These are phyloP conservation scores for Euclidia mi DNA, from an alignment of 2,888 invertebrate genomes.

Conservation along the genomic window DNA sequence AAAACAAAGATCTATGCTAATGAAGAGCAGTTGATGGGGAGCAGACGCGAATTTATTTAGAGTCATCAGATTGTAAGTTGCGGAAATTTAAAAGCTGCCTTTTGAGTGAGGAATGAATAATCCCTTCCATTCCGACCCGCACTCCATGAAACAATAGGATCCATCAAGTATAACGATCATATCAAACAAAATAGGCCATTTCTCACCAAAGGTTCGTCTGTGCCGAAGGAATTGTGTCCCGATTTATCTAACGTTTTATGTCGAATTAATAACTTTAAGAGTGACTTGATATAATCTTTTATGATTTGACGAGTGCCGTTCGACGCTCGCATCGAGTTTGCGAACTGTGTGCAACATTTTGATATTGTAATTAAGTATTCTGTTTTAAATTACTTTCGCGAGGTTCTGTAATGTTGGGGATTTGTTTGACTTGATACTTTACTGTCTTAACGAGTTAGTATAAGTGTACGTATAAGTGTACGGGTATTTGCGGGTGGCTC, in stretches of 20 bases:
- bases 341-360: constrained; percentile 47
- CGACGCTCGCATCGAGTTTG: constrained; percentile 52
- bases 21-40: constrained; percentile 44
- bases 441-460: neutral
- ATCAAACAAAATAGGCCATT: constrained; percentile 86
- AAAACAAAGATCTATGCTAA: constrained; percentile 31
- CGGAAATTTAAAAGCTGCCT: constrained; percentile 66
- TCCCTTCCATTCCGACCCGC: constrained; percentile 80
- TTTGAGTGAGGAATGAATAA: constrained; percentile 83
- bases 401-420: constrained; percentile 2
- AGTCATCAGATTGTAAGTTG: constrained; percentile 73
- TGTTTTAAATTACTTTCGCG: constrained; percentile 39
- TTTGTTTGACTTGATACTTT: neutral
- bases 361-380: constrained; percentile 38
- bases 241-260: constrained; percentile 71
- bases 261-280: constrained; percentile 72
- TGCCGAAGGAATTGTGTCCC: constrained; percentile 67
- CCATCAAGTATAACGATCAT: constrained; percentile 85
- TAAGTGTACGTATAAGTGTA: no score
- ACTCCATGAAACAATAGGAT: constrained; percentile 82
- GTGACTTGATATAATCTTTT: constrained; percentile 68
- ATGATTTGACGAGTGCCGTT: constrained; percentile 59
- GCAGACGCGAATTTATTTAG: constrained; percentile 70
- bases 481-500: no score
- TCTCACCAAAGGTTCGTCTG: constrained; percentile 59